Evolutionary conservation across 1,140 invertebrate genomes (phyloP).

Genomic region (Muscidifurax raptorellus): DNA sequence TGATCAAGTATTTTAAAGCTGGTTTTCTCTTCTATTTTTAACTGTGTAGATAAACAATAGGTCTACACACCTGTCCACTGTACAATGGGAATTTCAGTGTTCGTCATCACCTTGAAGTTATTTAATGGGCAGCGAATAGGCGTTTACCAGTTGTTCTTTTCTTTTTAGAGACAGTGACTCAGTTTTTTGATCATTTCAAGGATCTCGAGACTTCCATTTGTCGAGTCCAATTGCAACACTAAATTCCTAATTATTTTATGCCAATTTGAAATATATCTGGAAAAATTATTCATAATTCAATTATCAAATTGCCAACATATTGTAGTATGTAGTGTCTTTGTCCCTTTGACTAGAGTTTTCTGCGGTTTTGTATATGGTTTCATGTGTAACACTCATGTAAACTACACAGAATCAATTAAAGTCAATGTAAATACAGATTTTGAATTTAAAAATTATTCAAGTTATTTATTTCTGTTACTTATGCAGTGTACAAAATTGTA

Average conservation of each 20-base stretch:
- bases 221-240: not conserved
- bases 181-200: slow-evolving; percentile 8
- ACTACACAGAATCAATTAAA: not conserved
- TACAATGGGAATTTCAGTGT: slow-evolving; percentile 11
- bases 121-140: slow-evolving; percentile 1
- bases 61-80: not conserved
- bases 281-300: not conserved
- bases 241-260: not conserved
- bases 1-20: not conserved
- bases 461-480: not conserved
- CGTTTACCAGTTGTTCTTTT: not conserved
- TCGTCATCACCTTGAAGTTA: not conserved
- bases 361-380: not conserved
- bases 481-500: not conserved
- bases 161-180: slow-evolving; percentile 14
- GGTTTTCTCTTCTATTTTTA: not conserved
- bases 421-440: not conserved
- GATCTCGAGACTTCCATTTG: not conserved
- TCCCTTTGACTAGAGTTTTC: not conserved
- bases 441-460: not conserved
- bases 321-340: not conserved
- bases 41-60: not conserved
- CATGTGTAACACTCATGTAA: not conserved
- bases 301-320: not conserved
- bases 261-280: not conserved